Base-by-base conservation (phyloP, 2,113 vertebrate genomes). In the Salvelinus alpinus region DNA sequence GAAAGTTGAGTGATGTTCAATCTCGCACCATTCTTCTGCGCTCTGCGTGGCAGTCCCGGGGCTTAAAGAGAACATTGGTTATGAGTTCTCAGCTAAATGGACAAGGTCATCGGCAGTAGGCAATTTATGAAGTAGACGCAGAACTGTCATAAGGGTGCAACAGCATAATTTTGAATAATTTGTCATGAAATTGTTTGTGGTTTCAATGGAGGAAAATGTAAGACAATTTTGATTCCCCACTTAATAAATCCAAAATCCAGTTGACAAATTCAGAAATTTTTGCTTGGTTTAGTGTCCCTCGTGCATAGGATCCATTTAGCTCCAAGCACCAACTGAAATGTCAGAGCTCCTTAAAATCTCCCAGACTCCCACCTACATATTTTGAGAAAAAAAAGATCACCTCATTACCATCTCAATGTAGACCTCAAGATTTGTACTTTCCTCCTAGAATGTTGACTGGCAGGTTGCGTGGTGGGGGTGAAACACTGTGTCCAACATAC, bases 401-500 rank as follows among this genome's bases (percentile, higher is more conserved):
- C 51, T 54, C 51, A 69, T 74, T 57, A 73, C 70, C 59, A 3
- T 69, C 66, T 73, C 66, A 59, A 51, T 79, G 54, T 67, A 62
- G 29, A 67, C 71, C 60, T 54, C 34, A 73, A 25, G 3, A 44
- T 78, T 59, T 64, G 54, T 27, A 48, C 24, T 18, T 80, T 51
- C 48, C 18, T 11, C 24, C 5, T 1, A 64, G 59, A 75, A 13
- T 66, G 38, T 57, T 72, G 29, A 27, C 71, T 62, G n/a, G 66
- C 59, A 3, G n/a, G 48, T 62, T 20, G 66, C 12, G 62, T 7
- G 70, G 59, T 73, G 59, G 24, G 65, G 59, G 69, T 4, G 11
- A 67, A 80, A 67, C 22, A 34, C 54, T 75, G 29, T 78, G 75
- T 86, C 79, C 81, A 85, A 80, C 75, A 75, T 72, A 71, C 77